Conservation (phyloP, 2,113 vertebrate species). For the Caracal caracal region DNA sequence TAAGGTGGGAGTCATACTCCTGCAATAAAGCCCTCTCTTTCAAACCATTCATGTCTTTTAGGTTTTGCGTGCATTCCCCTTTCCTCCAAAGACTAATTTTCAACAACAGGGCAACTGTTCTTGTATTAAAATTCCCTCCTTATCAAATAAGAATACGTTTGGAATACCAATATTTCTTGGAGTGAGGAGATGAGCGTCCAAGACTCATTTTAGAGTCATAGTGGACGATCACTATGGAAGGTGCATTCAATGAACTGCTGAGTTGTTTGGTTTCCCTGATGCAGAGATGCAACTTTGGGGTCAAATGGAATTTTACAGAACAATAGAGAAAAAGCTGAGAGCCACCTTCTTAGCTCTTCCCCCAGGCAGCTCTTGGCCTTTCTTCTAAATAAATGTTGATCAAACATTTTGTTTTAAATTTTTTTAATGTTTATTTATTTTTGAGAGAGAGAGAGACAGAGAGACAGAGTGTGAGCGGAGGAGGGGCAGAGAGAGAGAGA, state of each 20-base stretch:
- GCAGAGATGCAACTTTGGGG: neutral
- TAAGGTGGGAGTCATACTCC: neutral
- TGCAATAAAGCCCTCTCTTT: neutral
- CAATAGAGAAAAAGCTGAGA: neutral
- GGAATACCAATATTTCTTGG: neutral
- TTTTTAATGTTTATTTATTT: too few relatives aligned
- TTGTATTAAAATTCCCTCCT: neutral
- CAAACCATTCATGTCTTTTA: neutral
- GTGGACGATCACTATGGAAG: neutral
- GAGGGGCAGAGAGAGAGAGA: too few relatives aligned
- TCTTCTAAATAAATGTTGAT: conserved; percentile 39
- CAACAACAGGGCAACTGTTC: neutral
- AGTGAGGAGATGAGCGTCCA: neutral
- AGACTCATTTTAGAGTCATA: neutral
- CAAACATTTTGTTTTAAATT: neutral
- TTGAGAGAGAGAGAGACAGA: too few relatives aligned
- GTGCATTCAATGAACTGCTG: neutral
- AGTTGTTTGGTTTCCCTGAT: neutral
- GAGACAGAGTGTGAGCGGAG: too few relatives aligned
- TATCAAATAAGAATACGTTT: neutral
- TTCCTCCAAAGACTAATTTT: neutral
- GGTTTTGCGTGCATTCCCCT: neutral
- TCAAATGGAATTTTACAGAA: neutral
- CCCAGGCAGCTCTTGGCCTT: neutral
- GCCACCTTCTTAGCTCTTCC: neutral